These are phyloP conservation scores for Philaethria dido DNA, from an alignment of 2,888 invertebrate genomes.

Conservation along the genomic window DNA sequence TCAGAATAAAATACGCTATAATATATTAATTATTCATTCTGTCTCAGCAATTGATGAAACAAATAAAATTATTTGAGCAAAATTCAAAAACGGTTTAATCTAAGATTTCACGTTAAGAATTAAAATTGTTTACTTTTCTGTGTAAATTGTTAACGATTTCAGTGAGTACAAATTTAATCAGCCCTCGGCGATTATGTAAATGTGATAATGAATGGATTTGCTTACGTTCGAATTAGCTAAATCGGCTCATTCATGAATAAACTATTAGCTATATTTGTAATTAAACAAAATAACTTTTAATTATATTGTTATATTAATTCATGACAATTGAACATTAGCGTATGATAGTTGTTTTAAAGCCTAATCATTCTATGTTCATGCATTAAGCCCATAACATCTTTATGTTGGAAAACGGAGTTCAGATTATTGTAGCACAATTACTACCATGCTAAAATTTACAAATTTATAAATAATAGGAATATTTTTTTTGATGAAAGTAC, in stretches of 20 bases:
- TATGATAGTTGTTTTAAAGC: no score
- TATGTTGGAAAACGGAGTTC: no score
- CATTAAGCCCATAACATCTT: no score
- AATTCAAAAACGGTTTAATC: conserved; percentile 13
- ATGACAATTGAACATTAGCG: no score
- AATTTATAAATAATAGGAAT: no score
- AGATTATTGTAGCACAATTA: no score
- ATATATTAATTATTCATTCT: not conserved
- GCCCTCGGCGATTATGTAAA: conserved; percentile 73
- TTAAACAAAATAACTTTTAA: not conserved
- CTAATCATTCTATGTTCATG: no score
- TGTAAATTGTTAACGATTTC: conserved; percentile 49
- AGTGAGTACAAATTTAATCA: conserved; percentile 69
- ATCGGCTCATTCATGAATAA: conserved; percentile 53
- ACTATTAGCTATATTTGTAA: conserved; percentile 14
- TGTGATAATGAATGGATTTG: conserved; percentile 67
- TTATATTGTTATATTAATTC: not conserved
- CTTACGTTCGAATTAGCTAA: conserved; percentile 63
- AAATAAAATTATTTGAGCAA: not conserved
- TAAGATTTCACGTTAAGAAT: conserved; percentile 20
- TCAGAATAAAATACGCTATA: no score
- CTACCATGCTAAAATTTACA: no score
- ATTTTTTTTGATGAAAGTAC: no score
- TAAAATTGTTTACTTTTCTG: conserved; percentile 32
- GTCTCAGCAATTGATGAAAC: not conserved